phyloP scores from a whole-genome alignment of 2,888 invertebrate genomes.

The Napeogenes sylphis region DNA sequence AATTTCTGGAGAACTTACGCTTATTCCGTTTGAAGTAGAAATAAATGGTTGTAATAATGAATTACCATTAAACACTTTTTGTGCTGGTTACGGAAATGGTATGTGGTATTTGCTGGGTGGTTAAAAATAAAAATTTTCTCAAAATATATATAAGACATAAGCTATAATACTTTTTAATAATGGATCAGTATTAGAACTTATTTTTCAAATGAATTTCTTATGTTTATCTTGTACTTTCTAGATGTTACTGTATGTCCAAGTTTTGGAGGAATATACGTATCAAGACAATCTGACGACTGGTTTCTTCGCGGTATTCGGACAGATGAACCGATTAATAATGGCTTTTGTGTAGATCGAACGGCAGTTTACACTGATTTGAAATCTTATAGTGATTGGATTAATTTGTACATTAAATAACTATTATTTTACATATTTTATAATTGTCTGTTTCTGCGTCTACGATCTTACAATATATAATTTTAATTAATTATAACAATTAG shows the following conservation, averaged over 20 bases:
- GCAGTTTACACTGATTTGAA: conserved; percentile 50
- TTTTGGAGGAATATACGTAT: conserved; percentile 55
- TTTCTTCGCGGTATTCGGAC: conserved; percentile 51
- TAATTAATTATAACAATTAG: no score
- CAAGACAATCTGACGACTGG: conserved; percentile 42
- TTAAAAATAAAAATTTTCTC: neutral
- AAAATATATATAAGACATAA: neutral
- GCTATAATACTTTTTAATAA: no score
- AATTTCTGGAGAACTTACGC: conserved; percentile 45
- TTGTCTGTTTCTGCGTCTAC: neutral
- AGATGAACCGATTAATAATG: conserved; percentile 44
- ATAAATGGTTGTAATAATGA: conserved; percentile 37
- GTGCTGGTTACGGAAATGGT: conserved; percentile 56
- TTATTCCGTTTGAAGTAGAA: conserved; percentile 47
- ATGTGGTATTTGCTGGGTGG: conserved; percentile 23
- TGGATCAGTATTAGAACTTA: neutral
- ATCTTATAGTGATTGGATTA: conserved; percentile 35
- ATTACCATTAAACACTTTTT: conserved; percentile 42
- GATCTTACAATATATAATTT: no score
- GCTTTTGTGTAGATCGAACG: conserved; percentile 50
- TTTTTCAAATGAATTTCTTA: conserved; percentile 10
- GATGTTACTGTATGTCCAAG: conserved; percentile 61
- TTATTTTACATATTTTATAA: neutral
- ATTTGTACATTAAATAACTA: conserved; percentile 19
- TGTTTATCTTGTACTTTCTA: conserved; percentile 36